Evolutionary conservation across 1,140 invertebrate genomes (phyloP).

Genomic region (Drosophila punjabiensis): DNA sequence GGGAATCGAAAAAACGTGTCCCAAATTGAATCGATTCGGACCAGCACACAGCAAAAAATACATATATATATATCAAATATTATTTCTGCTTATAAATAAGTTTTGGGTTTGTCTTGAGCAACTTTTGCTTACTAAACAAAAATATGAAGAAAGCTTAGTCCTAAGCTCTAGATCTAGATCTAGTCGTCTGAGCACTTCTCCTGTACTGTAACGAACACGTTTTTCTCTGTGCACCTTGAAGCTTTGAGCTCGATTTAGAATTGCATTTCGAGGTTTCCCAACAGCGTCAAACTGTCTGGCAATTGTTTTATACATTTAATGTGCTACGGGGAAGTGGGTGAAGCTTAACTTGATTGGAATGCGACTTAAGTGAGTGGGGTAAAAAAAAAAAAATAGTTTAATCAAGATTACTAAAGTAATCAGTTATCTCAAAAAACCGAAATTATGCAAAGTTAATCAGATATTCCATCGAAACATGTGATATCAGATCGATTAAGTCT

Average conservation of each 20-base stretch:
- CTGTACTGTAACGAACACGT: neutral
- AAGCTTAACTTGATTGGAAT: conserved; percentile 23
- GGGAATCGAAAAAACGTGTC: conserved; percentile 3
- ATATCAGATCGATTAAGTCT: neutral
- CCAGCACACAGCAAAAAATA: neutral
- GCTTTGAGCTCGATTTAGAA: conserved; percentile 10
- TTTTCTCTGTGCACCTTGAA: neutral
- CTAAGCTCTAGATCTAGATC: neutral
- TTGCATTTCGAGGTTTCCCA: conserved; percentile 54
- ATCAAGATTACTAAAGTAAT: neutral
- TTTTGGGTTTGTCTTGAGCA: too few species aligned
- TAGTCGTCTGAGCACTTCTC: neutral
- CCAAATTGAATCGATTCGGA: conserved; percentile 16
- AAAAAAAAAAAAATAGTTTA: neutral
- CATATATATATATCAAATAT: neutral
- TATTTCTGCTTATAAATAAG: neutral
- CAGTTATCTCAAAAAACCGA: neutral
- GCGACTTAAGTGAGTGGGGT: neutral
- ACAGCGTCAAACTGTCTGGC: conserved; percentile 79
- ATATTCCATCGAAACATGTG: neutral
- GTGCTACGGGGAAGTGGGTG: conserved; percentile 24
- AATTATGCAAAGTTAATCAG: neutral
- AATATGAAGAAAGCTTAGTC: too few species aligned
- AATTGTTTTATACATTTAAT: conserved; percentile 81
- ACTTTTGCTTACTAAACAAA: neutral